Percentiles rank a stretch among this genome's conserved stretches.
These are phyloP conservation scores for Hyposmocoma kahamanoa DNA, from an alignment of 1,140 invertebrate genomes.

Conservation along the genomic window DNA sequence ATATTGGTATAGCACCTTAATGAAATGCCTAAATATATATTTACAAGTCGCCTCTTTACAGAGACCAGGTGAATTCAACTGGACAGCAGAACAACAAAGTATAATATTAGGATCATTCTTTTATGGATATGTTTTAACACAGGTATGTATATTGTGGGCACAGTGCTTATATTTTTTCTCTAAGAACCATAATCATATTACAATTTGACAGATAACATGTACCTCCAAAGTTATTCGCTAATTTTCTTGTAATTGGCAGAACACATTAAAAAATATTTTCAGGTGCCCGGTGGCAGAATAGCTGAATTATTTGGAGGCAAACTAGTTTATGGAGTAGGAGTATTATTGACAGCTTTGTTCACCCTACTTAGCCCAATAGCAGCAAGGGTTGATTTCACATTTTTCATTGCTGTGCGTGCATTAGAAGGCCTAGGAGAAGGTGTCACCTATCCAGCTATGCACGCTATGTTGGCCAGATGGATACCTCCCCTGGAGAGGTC, in stretches of 20 bases:
- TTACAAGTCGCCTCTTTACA: conserved; percentile 31
- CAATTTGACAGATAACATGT: too few species aligned
- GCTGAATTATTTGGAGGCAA: conserved; percentile 88
- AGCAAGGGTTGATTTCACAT: conserved; percentile 79
- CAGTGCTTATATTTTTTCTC: too few species aligned
- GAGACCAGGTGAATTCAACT: conserved; percentile 83
- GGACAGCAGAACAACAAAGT: conserved; percentile 86
- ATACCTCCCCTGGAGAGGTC: conserved; percentile 86
- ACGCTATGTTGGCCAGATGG: conserved; percentile 87
- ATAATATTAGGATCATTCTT: conserved; percentile 90
- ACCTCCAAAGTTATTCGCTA: too few species aligned
- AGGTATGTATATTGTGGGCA: too few species aligned
- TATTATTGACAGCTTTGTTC: conserved; percentile 85
- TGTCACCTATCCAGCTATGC: conserved; percentile 89
- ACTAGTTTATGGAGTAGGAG: conserved; percentile 84
- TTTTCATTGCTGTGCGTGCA: conserved; percentile 85
- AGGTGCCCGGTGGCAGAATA: conserved; percentile 86
- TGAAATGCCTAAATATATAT: too few species aligned
- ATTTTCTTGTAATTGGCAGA: too few species aligned
- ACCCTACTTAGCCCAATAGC: conserved; percentile 84
- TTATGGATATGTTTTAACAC: conserved; percentile 89
- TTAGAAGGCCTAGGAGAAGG: conserved; percentile 92
- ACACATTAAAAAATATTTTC: conserved; percentile 9
- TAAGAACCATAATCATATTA: too few species aligned
- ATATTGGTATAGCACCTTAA: too few species aligned